A percentile compares a stretch with the other conserved stretches of the same genome.
Evolutionary conservation across 1,140 invertebrate genomes (phyloP).

Genomic region (Drosophila pectinifera): DNA sequence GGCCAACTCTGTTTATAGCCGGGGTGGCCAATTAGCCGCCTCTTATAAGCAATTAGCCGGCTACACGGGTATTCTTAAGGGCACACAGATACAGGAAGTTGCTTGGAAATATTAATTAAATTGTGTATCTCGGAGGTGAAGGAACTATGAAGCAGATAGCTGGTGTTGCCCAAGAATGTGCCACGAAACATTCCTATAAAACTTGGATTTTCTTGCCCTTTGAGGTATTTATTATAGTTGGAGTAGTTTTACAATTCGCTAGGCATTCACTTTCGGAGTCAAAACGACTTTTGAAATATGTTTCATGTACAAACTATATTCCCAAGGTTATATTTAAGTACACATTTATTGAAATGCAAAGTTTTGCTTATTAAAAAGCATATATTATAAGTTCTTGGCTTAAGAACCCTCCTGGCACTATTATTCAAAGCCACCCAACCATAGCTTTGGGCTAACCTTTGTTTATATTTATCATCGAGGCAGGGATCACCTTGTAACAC

Average conservation of each 20-base stretch:
- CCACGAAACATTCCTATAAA: constrained; percentile 13
- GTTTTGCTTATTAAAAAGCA: too few species aligned
- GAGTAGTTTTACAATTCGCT: neutral
- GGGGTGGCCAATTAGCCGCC: constrained; percentile 30
- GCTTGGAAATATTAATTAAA: constrained; percentile 40
- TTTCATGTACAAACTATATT: neutral
- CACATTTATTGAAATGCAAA: neutral
- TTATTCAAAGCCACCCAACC: constrained; percentile 3
- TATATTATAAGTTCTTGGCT: neutral
- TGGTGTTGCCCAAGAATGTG: neutral
- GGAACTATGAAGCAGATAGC: constrained; percentile 10
- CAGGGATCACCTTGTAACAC: constrained; percentile 70
- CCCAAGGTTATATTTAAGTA: neutral
- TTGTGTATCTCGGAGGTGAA: constrained; percentile 23
- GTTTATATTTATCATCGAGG: constrained; percentile 22
- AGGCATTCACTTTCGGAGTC: neutral
- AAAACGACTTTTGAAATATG: neutral
- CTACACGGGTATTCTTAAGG: constrained; percentile 36
- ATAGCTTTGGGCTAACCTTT: constrained; percentile 18
- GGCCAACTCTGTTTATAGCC: constrained; percentile 31
- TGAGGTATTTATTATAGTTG: neutral
- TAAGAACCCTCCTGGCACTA: neutral
- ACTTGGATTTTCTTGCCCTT: neutral
- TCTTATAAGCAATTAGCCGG: constrained; percentile 49
- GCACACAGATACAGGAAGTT: constrained; percentile 47